Percentiles rank a stretch among this genome's conserved stretches.
Evolutionary conservation across 2,888 invertebrate genomes (phyloP).

Genomic region (Lycocerus yunnanus): DNA sequence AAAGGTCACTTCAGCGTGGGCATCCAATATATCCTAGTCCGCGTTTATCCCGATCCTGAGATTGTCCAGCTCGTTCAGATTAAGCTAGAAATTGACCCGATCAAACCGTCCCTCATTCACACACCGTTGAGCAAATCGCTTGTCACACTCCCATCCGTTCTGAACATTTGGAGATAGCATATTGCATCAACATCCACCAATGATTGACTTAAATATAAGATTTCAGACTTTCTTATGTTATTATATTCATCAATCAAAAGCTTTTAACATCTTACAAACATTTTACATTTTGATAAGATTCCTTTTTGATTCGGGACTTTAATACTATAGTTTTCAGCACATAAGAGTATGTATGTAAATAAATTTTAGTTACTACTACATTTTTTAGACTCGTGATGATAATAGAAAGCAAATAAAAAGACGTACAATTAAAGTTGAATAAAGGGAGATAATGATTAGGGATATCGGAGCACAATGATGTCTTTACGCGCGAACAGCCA

Average conservation of each 20-base stretch:
- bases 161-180: conserved; percentile 36
- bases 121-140: conserved; percentile 54
- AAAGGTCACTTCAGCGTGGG: conserved; percentile 43
- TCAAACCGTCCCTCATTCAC: conserved; percentile 56
- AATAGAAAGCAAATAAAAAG: conserved; percentile 45
- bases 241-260: not conserved
- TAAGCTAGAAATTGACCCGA: conserved; percentile 56
- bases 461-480: conserved; percentile 54
- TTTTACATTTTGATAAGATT: not conserved
- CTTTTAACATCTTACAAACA: not conserved
- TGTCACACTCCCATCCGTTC: conserved; percentile 42
- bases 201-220: conserved; percentile 34
- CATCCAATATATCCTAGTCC: conserved; percentile 53
- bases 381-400: conserved; percentile 4
- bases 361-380: not conserved
- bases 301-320: not conserved
- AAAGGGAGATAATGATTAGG: conserved; percentile 56
- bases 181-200: conserved; percentile 41
- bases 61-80: conserved; percentile 52
- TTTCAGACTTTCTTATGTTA: not conserved
- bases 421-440: conserved; percentile 53
- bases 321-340: not conserved
- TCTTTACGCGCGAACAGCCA: conserved; percentile 54
- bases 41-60: conserved; percentile 49
- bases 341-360: too few relatives aligned